Evolutionary conservation across 2,888 invertebrate species (phyloP).

Genomic region (Formica aserva): DNA sequence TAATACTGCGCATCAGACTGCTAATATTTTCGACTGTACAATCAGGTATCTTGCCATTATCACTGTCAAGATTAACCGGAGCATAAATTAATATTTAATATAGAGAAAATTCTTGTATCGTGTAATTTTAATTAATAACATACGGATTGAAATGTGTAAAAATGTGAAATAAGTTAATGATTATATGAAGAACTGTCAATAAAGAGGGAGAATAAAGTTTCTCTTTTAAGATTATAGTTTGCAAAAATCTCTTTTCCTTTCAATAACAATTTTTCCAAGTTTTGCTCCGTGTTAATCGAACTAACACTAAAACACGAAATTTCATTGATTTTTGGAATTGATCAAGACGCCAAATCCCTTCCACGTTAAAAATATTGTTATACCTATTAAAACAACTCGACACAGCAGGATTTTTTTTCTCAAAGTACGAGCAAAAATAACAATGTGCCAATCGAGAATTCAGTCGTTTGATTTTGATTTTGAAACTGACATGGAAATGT

Average conservation of each 20-base stretch:
- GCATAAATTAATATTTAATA: not conserved
- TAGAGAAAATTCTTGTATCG: not conserved
- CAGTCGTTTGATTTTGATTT: not conserved
- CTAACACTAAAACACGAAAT: not conserved
- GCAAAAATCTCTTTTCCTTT: not conserved
- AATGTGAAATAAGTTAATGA: not conserved
- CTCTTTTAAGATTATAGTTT: not conserved
- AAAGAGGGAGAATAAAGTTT: not conserved
- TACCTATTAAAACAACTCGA: not conserved
- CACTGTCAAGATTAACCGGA: conserved; percentile 9
- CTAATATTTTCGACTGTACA: conserved; percentile 21
- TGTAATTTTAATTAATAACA: not conserved
- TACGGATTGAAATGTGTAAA: not conserved
- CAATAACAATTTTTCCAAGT: not conserved
- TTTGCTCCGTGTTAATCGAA: not conserved
- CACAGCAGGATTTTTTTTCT: not conserved
- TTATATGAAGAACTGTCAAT: not conserved
- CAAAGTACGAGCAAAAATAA: not conserved
- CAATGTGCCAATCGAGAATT: not conserved
- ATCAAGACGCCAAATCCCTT: not conserved
- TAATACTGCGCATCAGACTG: not conserved
- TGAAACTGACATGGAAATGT: not conserved
- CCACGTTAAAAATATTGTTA: not conserved
- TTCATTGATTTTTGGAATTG: not conserved
- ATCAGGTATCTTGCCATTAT: conserved; percentile 4